These are phyloP conservation scores for Silurus meridionalis DNA, from an alignment of 2,113 vertebrate species.

Conservation along the genomic window DNA sequence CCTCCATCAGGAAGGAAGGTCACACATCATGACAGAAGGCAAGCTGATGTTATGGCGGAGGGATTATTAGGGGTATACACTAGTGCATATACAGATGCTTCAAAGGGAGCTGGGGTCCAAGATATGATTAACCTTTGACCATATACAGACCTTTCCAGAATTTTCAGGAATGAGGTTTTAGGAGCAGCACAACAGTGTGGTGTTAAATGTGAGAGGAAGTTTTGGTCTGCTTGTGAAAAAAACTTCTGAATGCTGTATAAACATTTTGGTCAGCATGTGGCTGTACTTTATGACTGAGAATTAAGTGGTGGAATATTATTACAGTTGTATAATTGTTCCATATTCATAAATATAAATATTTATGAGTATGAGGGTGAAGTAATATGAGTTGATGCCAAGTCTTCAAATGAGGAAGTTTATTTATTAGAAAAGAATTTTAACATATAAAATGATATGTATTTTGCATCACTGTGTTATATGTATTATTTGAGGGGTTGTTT, in stretches of 20 bases:
- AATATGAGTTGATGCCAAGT: not conserved
- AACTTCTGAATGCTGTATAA: slow-evolving; percentile 12
- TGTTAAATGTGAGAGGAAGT: slow-evolving; percentile 16
- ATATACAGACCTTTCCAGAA: not conserved
- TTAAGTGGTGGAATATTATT: not conserved
- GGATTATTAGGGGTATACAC: slow-evolving; percentile 10
- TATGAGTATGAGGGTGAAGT: not conserved
- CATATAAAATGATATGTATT: not conserved
- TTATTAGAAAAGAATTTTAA: not conserved
- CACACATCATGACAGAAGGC: slow-evolving; percentile 32
- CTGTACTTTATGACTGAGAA: not conserved
- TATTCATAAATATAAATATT: not conserved
- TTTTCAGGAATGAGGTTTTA: not conserved
- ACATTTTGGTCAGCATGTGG: not conserved
- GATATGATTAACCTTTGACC: slow-evolving; percentile 1
- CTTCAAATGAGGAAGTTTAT: not conserved
- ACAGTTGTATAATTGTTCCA: not conserved
- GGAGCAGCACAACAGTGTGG: not conserved
- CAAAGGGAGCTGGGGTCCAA: not conserved
- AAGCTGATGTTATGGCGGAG: slow-evolving; percentile 22
- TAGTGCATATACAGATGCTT: slow-evolving; percentile 21
- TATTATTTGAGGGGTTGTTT: not conserved
- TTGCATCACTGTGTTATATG: not conserved
- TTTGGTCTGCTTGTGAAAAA: not conserved
- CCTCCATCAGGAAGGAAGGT: slow-evolving; percentile 21